Percentiles rank a stretch among this genome's conserved stretches.
These are phyloP conservation scores for Acropternis orthonyx DNA, from an alignment of 2,797 vertebrate genomes.

Conservation along the genomic window DNA sequence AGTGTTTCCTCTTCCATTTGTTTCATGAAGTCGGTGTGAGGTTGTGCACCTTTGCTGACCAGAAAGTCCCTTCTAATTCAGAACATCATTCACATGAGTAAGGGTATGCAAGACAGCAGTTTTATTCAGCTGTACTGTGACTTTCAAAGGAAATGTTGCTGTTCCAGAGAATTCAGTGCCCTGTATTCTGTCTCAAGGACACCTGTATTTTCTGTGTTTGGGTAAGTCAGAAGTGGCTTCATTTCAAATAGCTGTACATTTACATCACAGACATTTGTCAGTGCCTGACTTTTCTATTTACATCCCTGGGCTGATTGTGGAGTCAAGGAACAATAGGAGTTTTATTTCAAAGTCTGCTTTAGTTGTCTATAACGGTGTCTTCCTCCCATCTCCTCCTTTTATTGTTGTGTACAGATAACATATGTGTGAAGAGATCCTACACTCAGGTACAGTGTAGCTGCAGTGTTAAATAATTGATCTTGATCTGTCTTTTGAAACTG, in stretches of 20 bases:
- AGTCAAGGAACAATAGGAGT: conserved; percentile 1
- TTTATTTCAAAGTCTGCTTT: conserved; percentile 25
- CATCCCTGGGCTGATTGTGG: neutral
- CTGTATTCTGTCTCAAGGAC: neutral
- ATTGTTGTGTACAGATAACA: conserved; percentile 61
- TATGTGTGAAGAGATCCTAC: conserved; percentile 52
- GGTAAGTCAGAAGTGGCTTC: neutral
- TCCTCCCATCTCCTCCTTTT: neutral
- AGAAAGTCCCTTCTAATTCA: neutral
- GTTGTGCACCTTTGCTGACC: neutral
- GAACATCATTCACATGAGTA: neutral
- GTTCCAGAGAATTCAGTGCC: neutral
- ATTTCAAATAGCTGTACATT: conserved; percentile 18
- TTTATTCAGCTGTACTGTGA: neutral
- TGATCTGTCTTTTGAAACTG: conserved; percentile 63
- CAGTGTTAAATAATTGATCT: conserved; percentile 59
- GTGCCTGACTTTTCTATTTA: neutral
- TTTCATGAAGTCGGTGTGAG: neutral
- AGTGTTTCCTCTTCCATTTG: neutral
- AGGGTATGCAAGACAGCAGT: neutral
- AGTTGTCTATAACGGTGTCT: neutral
- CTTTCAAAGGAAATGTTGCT: neutral
- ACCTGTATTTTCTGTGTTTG: conserved; percentile 10
- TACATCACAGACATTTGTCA: conserved; percentile 7
- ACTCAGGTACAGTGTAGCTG: conserved; percentile 48